Conservation (phyloP, 2,113 vertebrate species). For the Pterocles burchelli region DNA sequence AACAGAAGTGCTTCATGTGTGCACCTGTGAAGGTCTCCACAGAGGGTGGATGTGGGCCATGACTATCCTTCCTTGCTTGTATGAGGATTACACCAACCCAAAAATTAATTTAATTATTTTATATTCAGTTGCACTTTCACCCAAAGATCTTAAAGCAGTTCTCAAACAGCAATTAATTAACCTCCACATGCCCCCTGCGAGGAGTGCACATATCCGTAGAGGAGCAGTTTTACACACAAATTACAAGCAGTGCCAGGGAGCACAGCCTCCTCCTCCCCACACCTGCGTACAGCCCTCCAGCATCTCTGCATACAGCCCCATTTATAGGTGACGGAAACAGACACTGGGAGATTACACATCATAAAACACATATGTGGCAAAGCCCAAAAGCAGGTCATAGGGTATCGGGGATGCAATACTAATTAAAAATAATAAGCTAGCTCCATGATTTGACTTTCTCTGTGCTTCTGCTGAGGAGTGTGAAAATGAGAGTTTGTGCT, state of each 20-base stretch:
- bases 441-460: neutral
- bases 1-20: fast-evolving
- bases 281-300: neutral
- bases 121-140: neutral
- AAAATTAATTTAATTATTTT: neutral
- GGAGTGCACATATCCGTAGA: neutral
- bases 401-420: neutral
- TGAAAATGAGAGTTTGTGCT: neutral
- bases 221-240: neutral
- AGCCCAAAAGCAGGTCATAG: neutral
- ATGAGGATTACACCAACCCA: neutral
- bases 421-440: conserved; percentile 12
- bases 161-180: neutral
- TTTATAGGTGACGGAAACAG: neutral
- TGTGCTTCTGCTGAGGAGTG: neutral
- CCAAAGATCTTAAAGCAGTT: neutral
- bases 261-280: neutral
- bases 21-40: neutral
- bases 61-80: neutral
- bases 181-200: neutral
- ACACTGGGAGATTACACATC: neutral
- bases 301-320: fast-evolving
- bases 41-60: neutral
- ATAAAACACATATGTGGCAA: neutral
- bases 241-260: fast-evolving